Evolutionary conservation across 1,140 invertebrate species (phyloP).

Genomic region (Capitella teleta): DNA sequence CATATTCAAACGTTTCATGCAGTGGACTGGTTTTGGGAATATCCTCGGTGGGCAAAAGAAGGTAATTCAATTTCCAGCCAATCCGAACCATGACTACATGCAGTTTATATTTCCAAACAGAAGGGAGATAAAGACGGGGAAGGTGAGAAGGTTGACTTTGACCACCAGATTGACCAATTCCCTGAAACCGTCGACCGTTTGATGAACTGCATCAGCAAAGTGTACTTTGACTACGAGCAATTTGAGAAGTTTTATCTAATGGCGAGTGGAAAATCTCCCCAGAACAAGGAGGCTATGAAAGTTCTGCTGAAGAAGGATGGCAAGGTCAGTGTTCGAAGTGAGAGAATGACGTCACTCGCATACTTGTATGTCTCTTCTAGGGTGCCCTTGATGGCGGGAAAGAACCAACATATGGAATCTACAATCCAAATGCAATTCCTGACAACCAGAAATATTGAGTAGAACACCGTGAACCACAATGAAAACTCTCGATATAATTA

Average conservation of each 20-base stretch:
- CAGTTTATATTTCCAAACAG: neutral
- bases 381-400: neutral
- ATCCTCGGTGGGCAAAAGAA: neutral
- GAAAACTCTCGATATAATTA: too few species aligned
- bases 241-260: constrained; percentile 14
- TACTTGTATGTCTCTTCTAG: neutral
- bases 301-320: neutral
- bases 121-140: neutral
- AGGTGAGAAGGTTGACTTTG: neutral
- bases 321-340: neutral
- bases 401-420: neutral
- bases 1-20: constrained; percentile 39
- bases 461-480: too few species aligned
- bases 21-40: constrained; percentile 9
- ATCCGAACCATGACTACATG: neutral
- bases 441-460: too few species aligned
- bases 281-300: neutral
- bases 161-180: constrained; percentile 33
- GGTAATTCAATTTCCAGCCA: too few species aligned
- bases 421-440: neutral
- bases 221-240: constrained; percentile 37
- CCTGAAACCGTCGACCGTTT: constrained; percentile 41
- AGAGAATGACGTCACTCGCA: neutral
- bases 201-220: constrained; percentile 40
- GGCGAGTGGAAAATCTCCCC: neutral